Evolutionary conservation across 2,797 vertebrate genomes (phyloP).

Genomic region (Peromyscus nudipes): DNA sequence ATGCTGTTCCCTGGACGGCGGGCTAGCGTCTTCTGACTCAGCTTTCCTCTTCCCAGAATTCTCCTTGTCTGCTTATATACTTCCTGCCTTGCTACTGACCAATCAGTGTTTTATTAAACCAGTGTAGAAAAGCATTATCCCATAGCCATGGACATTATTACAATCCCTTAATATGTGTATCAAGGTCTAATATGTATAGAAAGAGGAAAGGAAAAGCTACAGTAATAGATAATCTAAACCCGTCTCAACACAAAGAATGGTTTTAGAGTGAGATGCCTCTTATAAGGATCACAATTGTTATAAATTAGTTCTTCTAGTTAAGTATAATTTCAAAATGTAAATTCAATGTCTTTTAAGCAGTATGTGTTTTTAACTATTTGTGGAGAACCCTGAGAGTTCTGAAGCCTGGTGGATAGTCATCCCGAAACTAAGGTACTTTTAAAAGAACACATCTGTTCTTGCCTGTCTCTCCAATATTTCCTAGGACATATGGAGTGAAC

Average conservation of each 20-base stretch:
- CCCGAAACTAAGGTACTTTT: background rate
- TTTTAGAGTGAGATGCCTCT: background rate
- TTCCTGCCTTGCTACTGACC: too few species aligned
- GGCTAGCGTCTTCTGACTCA: too few species aligned
- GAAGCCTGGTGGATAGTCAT: background rate
- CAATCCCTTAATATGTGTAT: background rate
- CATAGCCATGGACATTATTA: background rate
- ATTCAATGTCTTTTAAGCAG: background rate
- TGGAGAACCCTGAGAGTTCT: background rate
- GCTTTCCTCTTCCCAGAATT: too few species aligned
- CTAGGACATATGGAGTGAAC: background rate
- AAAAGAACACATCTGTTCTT: background rate
- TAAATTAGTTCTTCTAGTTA: background rate
- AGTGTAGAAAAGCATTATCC: too few species aligned
- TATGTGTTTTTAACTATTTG: background rate
- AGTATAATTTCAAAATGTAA: background rate
- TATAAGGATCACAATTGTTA: background rate
- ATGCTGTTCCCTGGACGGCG: too few species aligned
- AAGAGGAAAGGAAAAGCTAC: background rate
- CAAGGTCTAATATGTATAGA: rapidly evolving
- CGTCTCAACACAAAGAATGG: background rate
- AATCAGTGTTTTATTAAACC: too few species aligned
- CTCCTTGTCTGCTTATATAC: too few species aligned
- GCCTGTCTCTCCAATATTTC: background rate
- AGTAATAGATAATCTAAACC: background rate